A percentile compares a stretch with the other conserved stretches of the same genome.
phyloP scores from a whole-genome alignment of 2,113 vertebrate genomes.

The Spheniscus mendiculus region DNA sequence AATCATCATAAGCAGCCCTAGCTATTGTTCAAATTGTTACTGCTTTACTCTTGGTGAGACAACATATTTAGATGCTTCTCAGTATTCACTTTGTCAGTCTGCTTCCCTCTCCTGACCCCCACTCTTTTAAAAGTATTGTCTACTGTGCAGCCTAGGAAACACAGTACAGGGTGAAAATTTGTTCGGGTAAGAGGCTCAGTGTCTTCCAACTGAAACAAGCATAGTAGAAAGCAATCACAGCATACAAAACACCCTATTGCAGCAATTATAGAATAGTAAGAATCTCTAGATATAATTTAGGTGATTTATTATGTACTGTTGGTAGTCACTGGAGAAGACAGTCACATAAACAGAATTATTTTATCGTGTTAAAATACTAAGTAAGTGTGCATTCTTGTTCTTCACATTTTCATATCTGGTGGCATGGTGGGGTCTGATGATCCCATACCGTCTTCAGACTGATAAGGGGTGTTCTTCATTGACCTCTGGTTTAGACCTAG shows the following conservation, averaged over 20 bases:
- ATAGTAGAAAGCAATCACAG: not conserved
- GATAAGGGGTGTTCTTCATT: not conserved
- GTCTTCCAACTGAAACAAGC: not conserved
- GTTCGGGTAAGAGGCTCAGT: not conserved
- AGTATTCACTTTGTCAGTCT: not conserved
- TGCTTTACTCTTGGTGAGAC: not conserved
- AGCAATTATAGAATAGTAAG: not conserved
- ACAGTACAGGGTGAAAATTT: not conserved
- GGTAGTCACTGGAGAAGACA: not conserved
- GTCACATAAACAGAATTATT: not conserved
- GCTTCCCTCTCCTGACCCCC: not conserved
- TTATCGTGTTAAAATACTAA: not conserved
- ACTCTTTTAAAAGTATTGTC: not conserved
- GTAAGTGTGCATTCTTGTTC: not conserved
- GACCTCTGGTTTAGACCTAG: not conserved
- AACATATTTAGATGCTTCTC: not conserved
- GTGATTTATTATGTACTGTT: not conserved
- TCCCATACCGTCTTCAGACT: not conserved
- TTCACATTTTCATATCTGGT: not conserved
- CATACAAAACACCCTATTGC: not conserved
- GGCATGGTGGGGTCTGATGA: not conserved
- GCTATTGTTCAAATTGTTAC: not conserved
- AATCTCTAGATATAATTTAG: not conserved
- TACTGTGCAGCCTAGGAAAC: not conserved
- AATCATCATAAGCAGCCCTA: not conserved